Conservation (phyloP, 2,888 invertebrate species). For the Aphidius colemani region DNA sequence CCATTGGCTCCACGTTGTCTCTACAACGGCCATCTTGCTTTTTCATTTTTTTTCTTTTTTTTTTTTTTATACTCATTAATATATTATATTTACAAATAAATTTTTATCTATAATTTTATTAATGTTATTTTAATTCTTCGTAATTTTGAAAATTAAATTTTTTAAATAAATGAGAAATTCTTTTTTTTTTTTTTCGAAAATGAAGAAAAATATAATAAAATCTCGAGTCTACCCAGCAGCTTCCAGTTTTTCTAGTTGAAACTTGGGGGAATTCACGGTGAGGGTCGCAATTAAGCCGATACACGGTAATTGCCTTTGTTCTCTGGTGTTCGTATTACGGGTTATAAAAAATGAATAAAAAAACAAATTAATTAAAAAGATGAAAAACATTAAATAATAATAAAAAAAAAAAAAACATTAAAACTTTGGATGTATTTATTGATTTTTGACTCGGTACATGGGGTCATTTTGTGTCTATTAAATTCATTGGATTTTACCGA, state of each 20-base stretch:
- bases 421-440: neutral
- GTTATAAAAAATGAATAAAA: neutral
- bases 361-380: neutral
- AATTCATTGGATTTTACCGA: constrained; percentile 55
- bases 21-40: constrained; percentile 47
- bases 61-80: neutral
- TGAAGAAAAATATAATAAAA: too few species aligned
- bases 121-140: too few species aligned
- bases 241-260: constrained; percentile 2
- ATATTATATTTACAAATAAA: neutral
- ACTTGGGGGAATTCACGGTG: constrained; percentile 27
- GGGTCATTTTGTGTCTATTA: constrained; percentile 52
- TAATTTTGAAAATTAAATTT: too few species aligned
- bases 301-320: constrained; percentile 45
- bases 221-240: too few species aligned
- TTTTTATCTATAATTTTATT: too few species aligned
- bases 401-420: constrained; percentile 1
- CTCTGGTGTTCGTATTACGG: too few species aligned
- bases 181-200: too few species aligned
- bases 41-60: constrained; percentile 9
- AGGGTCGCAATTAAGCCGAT: constrained; percentile 45
- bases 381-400: neutral
- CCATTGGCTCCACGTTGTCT: constrained; percentile 37
- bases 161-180: too few species aligned
- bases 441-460: neutral